Conservation (phyloP, 2,797 vertebrate species). For the Semaprochilodus insignis region DNA sequence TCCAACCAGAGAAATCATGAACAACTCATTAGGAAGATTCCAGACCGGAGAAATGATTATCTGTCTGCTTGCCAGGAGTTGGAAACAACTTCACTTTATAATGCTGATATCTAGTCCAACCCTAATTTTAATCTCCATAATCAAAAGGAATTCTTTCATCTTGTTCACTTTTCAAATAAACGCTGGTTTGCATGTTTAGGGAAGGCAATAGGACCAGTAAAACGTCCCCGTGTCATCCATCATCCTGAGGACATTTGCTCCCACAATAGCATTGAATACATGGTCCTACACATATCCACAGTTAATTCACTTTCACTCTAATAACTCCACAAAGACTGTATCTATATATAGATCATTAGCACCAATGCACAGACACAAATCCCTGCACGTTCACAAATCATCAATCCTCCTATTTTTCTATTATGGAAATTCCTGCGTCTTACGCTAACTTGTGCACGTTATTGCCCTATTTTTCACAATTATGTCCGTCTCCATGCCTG, state of each 20-base stretch:
- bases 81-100: too few species aligned
- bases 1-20: too few species aligned
- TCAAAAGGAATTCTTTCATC: not conserved
- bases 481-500: conserved; percentile 10
- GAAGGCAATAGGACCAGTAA: too few species aligned
- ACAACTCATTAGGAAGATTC: too few species aligned
- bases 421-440: conserved; percentile 31
- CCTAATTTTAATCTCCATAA: not conserved
- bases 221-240: not conserved
- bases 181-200: too few species aligned
- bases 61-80: too few species aligned
- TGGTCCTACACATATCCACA: not conserved
- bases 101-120: not conserved
- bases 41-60: too few species aligned
- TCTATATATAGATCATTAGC: conserved; percentile 12
- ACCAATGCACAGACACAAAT: conserved; percentile 8
- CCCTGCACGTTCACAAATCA: conserved; percentile 7
- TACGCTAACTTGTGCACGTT: conserved; percentile 18
- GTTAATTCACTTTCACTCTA: not conserved
- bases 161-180: too few species aligned
- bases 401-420: conserved; percentile 21
- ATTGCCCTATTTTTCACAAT: conserved; percentile 47
- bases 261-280: too few species aligned
- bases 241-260: too few species aligned
- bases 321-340: not conserved